Conservation (phyloP, 2,113 vertebrate genomes). For the Egretta garzetta region DNA sequence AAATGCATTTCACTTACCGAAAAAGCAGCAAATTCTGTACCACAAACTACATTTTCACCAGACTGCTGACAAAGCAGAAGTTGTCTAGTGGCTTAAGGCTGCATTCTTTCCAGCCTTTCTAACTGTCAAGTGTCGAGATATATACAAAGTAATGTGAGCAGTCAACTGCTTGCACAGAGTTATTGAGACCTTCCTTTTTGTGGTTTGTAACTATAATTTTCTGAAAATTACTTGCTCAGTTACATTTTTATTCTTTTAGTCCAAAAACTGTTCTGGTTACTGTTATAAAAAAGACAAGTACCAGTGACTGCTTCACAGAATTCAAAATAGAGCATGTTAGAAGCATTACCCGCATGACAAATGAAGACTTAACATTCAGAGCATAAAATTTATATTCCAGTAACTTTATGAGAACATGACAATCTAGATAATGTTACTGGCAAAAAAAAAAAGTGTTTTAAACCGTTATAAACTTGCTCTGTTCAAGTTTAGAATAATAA, state of each 20-base stretch:
- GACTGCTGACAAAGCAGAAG: slow-evolving; percentile 11
- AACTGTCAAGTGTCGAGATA: neutral
- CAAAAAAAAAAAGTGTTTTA: neutral
- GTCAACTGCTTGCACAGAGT: neutral
- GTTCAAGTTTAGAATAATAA: neutral
- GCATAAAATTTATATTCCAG: neutral
- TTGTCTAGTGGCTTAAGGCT: neutral
- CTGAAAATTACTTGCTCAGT: neutral
- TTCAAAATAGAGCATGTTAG: neutral
- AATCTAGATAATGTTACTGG: neutral
- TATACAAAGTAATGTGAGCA: neutral
- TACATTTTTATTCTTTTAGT: neutral
- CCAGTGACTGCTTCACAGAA: neutral
- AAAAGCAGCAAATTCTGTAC: neutral
- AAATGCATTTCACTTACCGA: neutral
- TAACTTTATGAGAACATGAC: neutral
- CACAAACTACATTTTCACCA: neutral
- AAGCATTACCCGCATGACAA: neutral
- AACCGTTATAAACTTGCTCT: neutral
- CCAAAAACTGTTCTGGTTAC: neutral
- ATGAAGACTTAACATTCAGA: neutral
- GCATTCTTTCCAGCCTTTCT: neutral
- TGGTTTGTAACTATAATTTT: neutral
- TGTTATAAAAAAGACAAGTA: neutral
- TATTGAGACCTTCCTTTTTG: neutral